Conservation (phyloP, 2,888 invertebrate species). For the Clusia tigrina region DNA sequence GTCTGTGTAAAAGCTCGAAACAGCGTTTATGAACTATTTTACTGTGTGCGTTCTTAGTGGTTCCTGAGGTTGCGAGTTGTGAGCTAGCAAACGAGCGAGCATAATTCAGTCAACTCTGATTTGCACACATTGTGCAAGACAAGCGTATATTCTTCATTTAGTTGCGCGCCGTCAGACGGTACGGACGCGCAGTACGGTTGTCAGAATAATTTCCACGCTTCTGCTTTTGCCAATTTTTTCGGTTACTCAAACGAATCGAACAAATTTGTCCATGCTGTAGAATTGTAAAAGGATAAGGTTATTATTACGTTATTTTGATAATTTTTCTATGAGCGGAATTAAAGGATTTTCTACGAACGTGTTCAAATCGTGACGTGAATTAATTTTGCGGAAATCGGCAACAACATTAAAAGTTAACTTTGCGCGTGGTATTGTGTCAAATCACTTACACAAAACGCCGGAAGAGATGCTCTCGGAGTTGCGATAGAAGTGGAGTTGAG, state of each 20-base stretch:
- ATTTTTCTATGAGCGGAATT: slow-evolving; percentile 7
- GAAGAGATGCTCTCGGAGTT: too few relatives aligned
- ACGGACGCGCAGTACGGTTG: slow-evolving; percentile 55
- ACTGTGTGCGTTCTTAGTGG: background rate
- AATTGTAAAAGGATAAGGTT: background rate
- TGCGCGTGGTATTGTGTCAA: background rate
- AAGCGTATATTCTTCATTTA: slow-evolving; percentile 57
- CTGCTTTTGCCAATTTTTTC: too few relatives aligned
- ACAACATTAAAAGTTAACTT: background rate
- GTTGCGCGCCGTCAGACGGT: slow-evolving; percentile 64
- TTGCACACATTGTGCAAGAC: slow-evolving; percentile 8
- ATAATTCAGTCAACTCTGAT: background rate
- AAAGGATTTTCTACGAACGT: slow-evolving; percentile 9
- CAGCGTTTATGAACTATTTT: background rate
- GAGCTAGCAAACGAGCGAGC: background rate
- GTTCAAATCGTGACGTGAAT: background rate
- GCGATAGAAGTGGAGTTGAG: too few relatives aligned
- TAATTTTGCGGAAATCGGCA: background rate
- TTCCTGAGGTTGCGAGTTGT: background rate
- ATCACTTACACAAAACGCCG: background rate
- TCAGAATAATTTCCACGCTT: too few relatives aligned
- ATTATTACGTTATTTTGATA: background rate
- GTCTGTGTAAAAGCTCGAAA: too few relatives aligned
- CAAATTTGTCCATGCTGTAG: background rate
- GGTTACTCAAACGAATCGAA: background rate